phyloP scores from a whole-genome alignment of 2,113 vertebrate genomes.

The Corythoichthys intestinalis region DNA sequence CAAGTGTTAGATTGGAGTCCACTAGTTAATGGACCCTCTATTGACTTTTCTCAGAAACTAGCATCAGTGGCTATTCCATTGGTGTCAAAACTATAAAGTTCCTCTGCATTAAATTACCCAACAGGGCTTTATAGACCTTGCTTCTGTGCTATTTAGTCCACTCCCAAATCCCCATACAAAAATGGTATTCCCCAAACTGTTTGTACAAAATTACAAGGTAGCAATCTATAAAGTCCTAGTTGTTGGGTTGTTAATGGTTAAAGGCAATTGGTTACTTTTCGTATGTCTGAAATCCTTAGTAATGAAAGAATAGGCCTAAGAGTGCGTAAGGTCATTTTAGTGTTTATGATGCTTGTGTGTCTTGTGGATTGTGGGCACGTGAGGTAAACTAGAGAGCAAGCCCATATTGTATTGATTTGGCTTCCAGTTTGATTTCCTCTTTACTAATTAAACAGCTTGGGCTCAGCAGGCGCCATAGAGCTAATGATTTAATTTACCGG shows the following conservation, averaged over 20 bases:
- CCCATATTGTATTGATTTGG: slow-evolving; percentile 53
- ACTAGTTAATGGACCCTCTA: no score
- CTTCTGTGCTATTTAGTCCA: no score
- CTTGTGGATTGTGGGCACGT: slow-evolving; percentile 8
- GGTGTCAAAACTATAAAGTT: no score
- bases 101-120: no score
- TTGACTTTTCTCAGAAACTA: no score
- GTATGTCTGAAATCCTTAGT: neutral
- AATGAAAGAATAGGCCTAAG: neutral
- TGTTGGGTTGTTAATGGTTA: no score
- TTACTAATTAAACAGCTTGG: slow-evolving; percentile 60
- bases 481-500: slow-evolving; percentile 44
- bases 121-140: no score
- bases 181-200: neutral
- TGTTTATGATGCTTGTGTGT: slow-evolving; percentile 13
- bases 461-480: slow-evolving; percentile 35
- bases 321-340: neutral
- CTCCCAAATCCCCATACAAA: neutral
- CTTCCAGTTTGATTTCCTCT: slow-evolving; percentile 57
- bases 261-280: neutral
- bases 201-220: neutral
- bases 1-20: no score
- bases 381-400: slow-evolving; percentile 24
- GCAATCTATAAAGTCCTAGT: neutral
- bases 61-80: no score